Evolutionary conservation across 2,888 invertebrate species (phyloP).

Genomic region (Protodeltote pygarga): DNA sequence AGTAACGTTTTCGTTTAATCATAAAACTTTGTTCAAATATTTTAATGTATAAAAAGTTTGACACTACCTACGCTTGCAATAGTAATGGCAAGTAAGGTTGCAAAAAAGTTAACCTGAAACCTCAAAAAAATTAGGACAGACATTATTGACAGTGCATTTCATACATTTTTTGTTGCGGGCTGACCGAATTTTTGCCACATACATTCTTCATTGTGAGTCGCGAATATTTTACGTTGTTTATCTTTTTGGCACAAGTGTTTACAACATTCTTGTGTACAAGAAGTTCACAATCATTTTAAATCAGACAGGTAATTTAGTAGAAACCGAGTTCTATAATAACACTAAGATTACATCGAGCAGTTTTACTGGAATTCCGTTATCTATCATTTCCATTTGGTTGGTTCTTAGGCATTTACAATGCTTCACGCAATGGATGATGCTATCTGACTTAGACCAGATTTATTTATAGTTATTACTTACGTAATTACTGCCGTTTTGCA

Average conservation of each 20-base stretch:
- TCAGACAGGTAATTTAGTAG: slow-evolving; percentile 42
- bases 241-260: slow-evolving; percentile 25
- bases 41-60: no score
- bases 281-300: slow-evolving; percentile 38
- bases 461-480: slow-evolving; percentile 24
- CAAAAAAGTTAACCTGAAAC: neutral
- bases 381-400: slow-evolving; percentile 45
- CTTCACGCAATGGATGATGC: slow-evolving; percentile 40
- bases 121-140: neutral
- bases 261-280: slow-evolving; percentile 19
- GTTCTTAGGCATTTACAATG: slow-evolving; percentile 47
- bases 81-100: neutral
- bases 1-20: no score
- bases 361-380: slow-evolving; percentile 45
- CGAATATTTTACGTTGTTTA: slow-evolving; percentile 23
- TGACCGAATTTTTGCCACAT: slow-evolving; percentile 7
- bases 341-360: slow-evolving; percentile 44
- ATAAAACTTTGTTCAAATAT: neutral
- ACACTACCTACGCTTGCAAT: neutral
- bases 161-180: slow-evolving; percentile 6
- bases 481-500: slow-evolving; percentile 10
- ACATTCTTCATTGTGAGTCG: slow-evolving; percentile 12
- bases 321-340: slow-evolving; percentile 43
- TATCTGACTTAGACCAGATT: slow-evolving; percentile 31
- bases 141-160: slow-evolving; percentile 13